Conservation (phyloP, 1,140 invertebrate species). For the Habropoda laboriosa region DNA sequence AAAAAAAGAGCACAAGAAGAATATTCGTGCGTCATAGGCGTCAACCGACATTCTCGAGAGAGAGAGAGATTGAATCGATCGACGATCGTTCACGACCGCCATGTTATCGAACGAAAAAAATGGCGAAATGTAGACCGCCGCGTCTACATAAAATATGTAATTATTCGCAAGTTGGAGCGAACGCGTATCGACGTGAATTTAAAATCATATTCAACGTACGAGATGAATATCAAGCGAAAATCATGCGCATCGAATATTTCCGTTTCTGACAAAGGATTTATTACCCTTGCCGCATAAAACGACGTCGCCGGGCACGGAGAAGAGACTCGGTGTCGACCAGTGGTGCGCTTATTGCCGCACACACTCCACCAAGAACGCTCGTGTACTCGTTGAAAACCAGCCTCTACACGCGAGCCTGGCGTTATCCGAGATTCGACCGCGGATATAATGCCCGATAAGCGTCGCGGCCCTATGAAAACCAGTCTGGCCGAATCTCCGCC, state of each 20-base stretch:
- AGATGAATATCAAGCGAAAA: slow-evolving; percentile 27
- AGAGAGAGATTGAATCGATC: too few relatives aligned
- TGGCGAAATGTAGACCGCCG: neutral
- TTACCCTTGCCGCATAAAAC: slow-evolving; percentile 16
- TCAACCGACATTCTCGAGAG: too few relatives aligned
- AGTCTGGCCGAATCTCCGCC: neutral
- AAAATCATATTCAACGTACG: slow-evolving; percentile 4
- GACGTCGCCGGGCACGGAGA: neutral
- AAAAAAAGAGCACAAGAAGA: neutral
- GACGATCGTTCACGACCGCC: neutral
- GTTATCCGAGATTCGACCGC: slow-evolving; percentile 69
- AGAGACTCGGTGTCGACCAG: neutral
- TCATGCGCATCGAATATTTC: slow-evolving; percentile 39
- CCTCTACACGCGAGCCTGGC: slow-evolving; percentile 62
- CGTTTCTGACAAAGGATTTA: slow-evolving; percentile 37
- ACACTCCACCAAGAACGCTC: slow-evolving; percentile 43
- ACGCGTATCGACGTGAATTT: slow-evolving; percentile 16
- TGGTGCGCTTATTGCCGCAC: slow-evolving; percentile 64
- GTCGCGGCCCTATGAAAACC: slow-evolving; percentile 40
- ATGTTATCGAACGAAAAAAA: slow-evolving; percentile 1
- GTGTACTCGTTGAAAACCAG: slow-evolving; percentile 24
- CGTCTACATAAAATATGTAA: slow-evolving; percentile 40
- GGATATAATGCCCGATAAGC: slow-evolving; percentile 69
- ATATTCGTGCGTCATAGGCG: slow-evolving; percentile 17
- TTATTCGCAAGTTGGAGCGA: slow-evolving; percentile 13